phyloP scores from a whole-genome alignment of 1,140 invertebrate species.

The Drosophila littoralis region DNA sequence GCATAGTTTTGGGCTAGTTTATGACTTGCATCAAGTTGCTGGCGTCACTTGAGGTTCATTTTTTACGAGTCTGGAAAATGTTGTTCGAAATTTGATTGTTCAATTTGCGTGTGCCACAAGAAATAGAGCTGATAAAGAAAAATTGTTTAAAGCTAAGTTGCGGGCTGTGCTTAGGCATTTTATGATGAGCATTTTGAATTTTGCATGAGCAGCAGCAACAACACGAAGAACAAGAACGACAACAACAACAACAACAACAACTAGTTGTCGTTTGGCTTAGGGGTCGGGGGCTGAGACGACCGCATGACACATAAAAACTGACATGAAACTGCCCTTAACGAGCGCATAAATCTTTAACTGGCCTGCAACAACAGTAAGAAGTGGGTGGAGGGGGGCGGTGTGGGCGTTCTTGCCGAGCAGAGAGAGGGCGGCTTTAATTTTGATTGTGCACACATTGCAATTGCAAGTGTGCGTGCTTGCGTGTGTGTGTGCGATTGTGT shows the following conservation, averaged over 20 bases:
- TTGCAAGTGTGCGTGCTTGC: conserved; percentile 5
- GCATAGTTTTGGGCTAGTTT: background rate
- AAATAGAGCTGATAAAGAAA: background rate
- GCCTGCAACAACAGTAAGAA: conserved; percentile 18
- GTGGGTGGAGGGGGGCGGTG: background rate
- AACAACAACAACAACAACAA: conserved; percentile 28
- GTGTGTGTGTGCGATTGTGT: conserved; percentile 10
- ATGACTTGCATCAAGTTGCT: background rate
- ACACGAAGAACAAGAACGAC: too few relatives aligned
- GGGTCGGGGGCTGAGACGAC: conserved; percentile 2
- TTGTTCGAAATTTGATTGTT: conserved; percentile 6
- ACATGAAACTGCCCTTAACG: conserved; percentile 78
- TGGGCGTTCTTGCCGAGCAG: conserved; percentile 4
- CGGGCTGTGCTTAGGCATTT: conserved; percentile 51
- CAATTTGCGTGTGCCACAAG: background rate
- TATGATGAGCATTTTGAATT: conserved; percentile 53
- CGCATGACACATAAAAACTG: conserved; percentile 78
- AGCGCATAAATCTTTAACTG: conserved; percentile 80
- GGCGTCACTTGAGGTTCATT: background rate
- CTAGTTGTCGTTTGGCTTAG: background rate
- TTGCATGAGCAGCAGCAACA: conserved; percentile 43
- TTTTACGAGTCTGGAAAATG: background rate
- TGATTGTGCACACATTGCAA: conserved; percentile 51
- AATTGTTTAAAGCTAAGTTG: conserved; percentile 2
- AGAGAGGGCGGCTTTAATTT: conserved; percentile 38